Conservation (phyloP, 2,797 vertebrate species). For the Ispidina picta region DNA sequence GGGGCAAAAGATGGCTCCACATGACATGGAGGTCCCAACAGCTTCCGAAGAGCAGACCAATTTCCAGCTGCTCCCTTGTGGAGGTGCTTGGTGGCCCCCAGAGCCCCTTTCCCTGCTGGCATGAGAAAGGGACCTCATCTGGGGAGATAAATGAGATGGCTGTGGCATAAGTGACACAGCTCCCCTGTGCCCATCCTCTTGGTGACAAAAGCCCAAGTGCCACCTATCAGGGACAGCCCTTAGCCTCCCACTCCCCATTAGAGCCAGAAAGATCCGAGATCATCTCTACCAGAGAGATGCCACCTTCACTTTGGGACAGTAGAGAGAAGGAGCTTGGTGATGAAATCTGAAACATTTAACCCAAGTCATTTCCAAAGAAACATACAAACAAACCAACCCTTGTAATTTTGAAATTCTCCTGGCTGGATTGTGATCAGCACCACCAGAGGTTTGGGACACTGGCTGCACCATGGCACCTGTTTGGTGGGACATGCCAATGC, state of each 20-base stretch:
- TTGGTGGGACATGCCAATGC: neutral
- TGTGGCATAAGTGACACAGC: accelerated
- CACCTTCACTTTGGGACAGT: neutral
- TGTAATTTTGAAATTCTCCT: neutral
- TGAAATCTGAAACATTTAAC: neutral
- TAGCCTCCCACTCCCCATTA: accelerated
- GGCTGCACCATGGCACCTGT: neutral
- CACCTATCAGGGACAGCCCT: neutral
- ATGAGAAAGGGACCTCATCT: neutral
- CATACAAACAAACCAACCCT: neutral
- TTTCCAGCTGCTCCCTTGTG: accelerated
- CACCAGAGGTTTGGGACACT: neutral
- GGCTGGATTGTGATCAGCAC: neutral
- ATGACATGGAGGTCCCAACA: neutral
- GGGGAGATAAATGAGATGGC: neutral
- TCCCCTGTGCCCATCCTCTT: neutral
- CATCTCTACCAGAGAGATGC: neutral
- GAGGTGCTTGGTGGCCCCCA: neutral
- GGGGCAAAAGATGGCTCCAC: neutral
- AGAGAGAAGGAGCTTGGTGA: neutral
- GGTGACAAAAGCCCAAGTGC: neutral
- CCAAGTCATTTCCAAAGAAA: neutral
- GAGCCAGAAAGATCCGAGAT: neutral
- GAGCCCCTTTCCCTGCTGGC: accelerated
- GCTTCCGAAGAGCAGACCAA: neutral